Evolutionary conservation across 1,140 invertebrate genomes (phyloP), one percentile per base, ranked within the genome.

Genomic region (Agrypnia vestita): DNA sequence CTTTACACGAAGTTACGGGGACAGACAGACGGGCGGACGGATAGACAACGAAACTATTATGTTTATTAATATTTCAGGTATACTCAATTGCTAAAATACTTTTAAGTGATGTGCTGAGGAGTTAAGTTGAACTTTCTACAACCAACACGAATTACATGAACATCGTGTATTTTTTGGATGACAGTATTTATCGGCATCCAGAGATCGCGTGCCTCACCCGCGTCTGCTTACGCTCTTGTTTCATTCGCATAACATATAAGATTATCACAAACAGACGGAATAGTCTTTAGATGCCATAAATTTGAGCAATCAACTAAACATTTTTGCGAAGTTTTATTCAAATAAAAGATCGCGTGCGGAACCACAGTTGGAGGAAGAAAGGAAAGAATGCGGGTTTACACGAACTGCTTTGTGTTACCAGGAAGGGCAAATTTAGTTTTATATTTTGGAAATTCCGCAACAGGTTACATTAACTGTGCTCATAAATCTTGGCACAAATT

Each of bases 281-380:
- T 43, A 21, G 59, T 67, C 55, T 77, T 77, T 77, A 67, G 75
- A 76, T 61, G 72, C 43, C 59, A 72, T 73, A 77, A 56, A 77
- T 64, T 77, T 47, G 62, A 64, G 55, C 56, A 51, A 77, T 61
- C 62, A 67, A 53, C 59, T 67, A 67, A 67, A 53, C 61, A 76
- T 77, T 77, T 77, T 77, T 77, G 46, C 61, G 46, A 77, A 77
- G 19, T 76, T 76, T 76, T 64, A 76, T 76, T 64, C 75, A 67
- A 77, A 64, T 61, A 77, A 67, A 67, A 51, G 46, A 77, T 77
- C 47, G 75, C 75, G 75, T 76, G 74, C 8, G 46, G 7, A 12
- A 44, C 4, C 1, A 64, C 74, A 49, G 17, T 67, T 67, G 61
- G 49, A 13, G 17, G 53, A 53, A 77, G 35, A 77, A 77, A 62